phyloP scores from a whole-genome alignment of 2,113 vertebrate species.

The Tiliqua scincoides region DNA sequence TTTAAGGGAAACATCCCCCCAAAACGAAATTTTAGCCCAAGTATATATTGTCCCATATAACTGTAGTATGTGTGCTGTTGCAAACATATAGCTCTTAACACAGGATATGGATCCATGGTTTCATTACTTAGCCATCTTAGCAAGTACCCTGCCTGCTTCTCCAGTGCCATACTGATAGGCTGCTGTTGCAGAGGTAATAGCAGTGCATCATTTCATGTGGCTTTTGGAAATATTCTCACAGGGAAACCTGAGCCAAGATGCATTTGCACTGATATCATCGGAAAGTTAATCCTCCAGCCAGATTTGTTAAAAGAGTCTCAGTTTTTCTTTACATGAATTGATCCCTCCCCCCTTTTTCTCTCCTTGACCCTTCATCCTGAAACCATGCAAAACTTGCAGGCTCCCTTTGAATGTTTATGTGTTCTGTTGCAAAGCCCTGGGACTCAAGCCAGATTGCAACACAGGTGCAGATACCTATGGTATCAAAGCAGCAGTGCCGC shows the following conservation, averaged over 20 bases:
- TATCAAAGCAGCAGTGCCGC: background rate
- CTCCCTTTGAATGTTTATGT: background rate
- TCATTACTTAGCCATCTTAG: background rate
- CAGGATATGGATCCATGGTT: background rate
- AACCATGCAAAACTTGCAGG: background rate
- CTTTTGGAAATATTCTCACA: constrained; percentile 34
- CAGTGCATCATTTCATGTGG: constrained; percentile 45
- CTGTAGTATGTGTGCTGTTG: background rate
- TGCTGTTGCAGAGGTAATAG: constrained; percentile 39
- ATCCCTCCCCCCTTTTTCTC: background rate
- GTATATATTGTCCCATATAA: background rate
- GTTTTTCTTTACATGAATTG: background rate
- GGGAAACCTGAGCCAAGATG: constrained; percentile 39
- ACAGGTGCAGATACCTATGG: background rate
- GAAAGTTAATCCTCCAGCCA: constrained; percentile 44
- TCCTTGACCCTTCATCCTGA: background rate
- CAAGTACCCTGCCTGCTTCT: background rate
- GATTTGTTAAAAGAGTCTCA: constrained; percentile 30
- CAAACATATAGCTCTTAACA: no score
- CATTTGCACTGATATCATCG: constrained; percentile 51
- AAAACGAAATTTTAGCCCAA: background rate
- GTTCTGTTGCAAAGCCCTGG: background rate
- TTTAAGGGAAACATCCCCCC: background rate
- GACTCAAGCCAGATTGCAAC: background rate
- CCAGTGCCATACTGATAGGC: background rate